phyloP scores from a whole-genome alignment of 2,888 invertebrate species.

The Pristionchus fissidentatus region DNA sequence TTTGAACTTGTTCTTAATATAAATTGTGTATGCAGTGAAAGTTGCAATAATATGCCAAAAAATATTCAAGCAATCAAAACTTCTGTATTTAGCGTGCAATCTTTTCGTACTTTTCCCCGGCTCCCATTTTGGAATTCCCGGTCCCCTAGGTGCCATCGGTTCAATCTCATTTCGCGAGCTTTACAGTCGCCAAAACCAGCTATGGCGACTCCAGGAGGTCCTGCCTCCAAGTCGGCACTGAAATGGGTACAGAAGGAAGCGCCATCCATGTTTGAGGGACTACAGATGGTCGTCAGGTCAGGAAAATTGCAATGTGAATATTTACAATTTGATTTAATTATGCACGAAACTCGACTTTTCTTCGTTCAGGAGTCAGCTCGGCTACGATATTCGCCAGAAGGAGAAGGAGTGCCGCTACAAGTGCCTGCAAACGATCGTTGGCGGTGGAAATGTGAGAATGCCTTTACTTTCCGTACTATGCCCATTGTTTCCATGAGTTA shows the following conservation, averaged over 20 bases:
- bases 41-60: too few species aligned
- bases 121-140: too few species aligned
- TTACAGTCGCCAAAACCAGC: not conserved
- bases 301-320: not conserved
- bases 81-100: too few species aligned
- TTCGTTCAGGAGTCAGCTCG: slow-evolving; percentile 66
- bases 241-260: slow-evolving; percentile 61
- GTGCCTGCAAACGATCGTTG: slow-evolving; percentile 44
- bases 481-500: too few species aligned
- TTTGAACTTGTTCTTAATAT: too few species aligned
- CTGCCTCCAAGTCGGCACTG: slow-evolving; percentile 51
- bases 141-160: too few species aligned
- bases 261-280: slow-evolving; percentile 58
- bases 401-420: slow-evolving; percentile 54
- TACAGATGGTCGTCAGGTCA: slow-evolving; percentile 54
- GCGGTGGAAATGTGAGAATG: slow-evolving; percentile 34
- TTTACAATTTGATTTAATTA: not conserved
- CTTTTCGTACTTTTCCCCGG: too few species aligned
- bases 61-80: too few species aligned
- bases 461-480: too few species aligned
- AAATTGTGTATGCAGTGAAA: too few species aligned
- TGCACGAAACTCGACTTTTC: not conserved
- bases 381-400: slow-evolving; percentile 67
- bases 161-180: not conserved
- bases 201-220: slow-evolving; percentile 25